Percentiles rank a stretch among this genome's conserved stretches.
These are phyloP conservation scores for Camelus dromedarius DNA, from an alignment of 2,113 vertebrate genomes.

Conservation along the genomic window DNA sequence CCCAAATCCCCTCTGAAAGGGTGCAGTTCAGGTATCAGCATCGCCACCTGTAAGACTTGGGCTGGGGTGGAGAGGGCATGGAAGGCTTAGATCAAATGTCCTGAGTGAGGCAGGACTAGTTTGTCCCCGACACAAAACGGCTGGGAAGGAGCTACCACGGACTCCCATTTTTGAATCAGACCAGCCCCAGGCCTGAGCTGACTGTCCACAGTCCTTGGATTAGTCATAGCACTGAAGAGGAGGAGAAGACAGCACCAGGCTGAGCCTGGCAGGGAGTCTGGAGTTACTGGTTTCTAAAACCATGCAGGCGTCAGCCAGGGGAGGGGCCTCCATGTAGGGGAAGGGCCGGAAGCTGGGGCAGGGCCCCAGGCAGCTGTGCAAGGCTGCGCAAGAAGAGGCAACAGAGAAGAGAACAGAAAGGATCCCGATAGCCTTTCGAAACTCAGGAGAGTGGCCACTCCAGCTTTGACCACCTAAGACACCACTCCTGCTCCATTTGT, in stretches of 20 bases:
- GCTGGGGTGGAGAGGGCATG: background rate
- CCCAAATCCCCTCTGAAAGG: constrained; percentile 77
- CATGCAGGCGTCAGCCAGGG: constrained; percentile 58
- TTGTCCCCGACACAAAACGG: constrained; percentile 27
- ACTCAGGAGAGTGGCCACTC: background rate
- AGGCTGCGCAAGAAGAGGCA: background rate
- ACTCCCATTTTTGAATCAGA: background rate
- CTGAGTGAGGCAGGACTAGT: background rate
- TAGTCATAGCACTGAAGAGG: constrained; percentile 61
- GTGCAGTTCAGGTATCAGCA: constrained; percentile 58
- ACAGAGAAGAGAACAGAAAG: background rate
- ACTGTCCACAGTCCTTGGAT: constrained; percentile 27
- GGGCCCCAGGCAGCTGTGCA: constrained; percentile 48
- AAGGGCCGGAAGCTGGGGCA: constrained; percentile 43
- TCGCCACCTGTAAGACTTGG: background rate
- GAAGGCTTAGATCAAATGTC: constrained; percentile 54
- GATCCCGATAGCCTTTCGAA: constrained; percentile 2
- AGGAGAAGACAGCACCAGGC: constrained; percentile 50
- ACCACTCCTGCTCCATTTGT: background rate
- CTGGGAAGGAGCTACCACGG: background rate
- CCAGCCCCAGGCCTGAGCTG: background rate
- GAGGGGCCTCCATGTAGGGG: constrained; percentile 54
- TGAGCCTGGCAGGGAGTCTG: constrained; percentile 70
- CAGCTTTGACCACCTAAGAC: background rate
- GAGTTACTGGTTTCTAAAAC: constrained; percentile 79